Base-by-base conservation (phyloP, 2,888 invertebrate genomes). In the Diaphora mendica region DNA sequence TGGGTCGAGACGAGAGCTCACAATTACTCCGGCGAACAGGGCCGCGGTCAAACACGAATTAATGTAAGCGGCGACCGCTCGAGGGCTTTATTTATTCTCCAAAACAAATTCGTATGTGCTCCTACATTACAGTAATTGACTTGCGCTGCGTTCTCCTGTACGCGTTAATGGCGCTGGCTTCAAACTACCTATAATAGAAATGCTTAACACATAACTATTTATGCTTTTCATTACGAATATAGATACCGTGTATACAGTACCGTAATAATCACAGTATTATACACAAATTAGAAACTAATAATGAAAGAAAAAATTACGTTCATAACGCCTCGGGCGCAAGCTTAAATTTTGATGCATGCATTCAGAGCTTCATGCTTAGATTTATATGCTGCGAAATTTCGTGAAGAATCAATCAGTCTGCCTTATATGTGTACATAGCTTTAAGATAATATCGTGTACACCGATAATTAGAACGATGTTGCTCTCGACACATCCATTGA, bases 391-490 rank as follows among this genome's bases (percentile, higher is more conserved):
- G 59, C 26, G n/a, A 3, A 26, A 3, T 3, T 9, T 39, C 3
- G 8, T 42, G 3, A 66, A 42, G 35, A 69, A 51, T 51, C 33
- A 51, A 1, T 2, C 2, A 55, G 33, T 23, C 30, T 8, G 30
- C 69, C 26, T 55, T 55, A 9, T 70, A 33, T 68, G 33, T 33
- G n/a, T 35, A 51, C 15, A 15, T 35, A 55, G 55, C 26, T n/a
- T 33, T 42, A 17, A 15, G 17, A 62, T 62, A 62, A 62, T 17
- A 51, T 55, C 33, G 23, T 55, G 35, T 68, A 15, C 35, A 33
- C 68, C n/a, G n/a, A 66, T 77, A 77, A 79, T 79, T 64, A 71
- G 44, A 75, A 26, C 44, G 26, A 51, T 17, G 66, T 33, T 74
- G 66, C 35, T 64, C 17, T 42, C 39, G 68, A 59, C 55, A 70